Evolutionary conservation across 2,888 invertebrate genomes (phyloP).

Genomic region (Caenorhabditis sp.): DNA sequence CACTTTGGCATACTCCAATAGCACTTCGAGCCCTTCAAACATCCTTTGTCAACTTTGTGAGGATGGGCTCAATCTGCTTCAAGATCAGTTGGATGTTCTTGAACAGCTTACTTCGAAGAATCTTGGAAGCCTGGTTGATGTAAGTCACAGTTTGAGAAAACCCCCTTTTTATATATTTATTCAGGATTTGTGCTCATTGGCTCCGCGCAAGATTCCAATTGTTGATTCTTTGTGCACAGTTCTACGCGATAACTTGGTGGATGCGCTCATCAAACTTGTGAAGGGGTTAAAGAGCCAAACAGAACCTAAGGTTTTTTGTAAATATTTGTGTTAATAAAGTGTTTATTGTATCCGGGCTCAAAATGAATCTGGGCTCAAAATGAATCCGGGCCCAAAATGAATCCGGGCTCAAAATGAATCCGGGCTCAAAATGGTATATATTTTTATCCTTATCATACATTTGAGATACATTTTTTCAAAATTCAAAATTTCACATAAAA

Average conservation of each 20-base stretch:
- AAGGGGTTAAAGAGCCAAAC: conserved; percentile 20
- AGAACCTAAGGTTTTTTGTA: conserved; percentile 12
- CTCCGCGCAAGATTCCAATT: conserved; percentile 25
- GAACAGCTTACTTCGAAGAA: no score
- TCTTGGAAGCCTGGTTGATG: no score
- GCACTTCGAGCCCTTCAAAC: no score
- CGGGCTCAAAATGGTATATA: not conserved
- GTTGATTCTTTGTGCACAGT: conserved; percentile 23
- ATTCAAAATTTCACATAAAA: conserved; percentile 17
- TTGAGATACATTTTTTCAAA: not conserved
- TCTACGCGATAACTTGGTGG: conserved; percentile 21
- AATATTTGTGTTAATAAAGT: not conserved
- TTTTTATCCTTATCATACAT: not conserved
- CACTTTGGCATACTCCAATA: no score
- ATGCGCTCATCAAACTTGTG: conserved; percentile 23
- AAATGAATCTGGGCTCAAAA: no score
- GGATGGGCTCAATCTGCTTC: no score
- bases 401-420: no score
- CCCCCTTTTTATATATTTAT: not conserved
- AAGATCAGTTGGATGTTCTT: no score
- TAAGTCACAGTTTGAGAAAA: no score
- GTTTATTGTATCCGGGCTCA: no score
- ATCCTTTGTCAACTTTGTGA: no score
- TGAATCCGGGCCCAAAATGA: no score
- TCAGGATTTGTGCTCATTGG: conserved; percentile 5